Percentiles rank a stretch among this genome's conserved stretches.
Conservation (phyloP, 2,113 vertebrate species). For the Pogona vitticeps region DNA sequence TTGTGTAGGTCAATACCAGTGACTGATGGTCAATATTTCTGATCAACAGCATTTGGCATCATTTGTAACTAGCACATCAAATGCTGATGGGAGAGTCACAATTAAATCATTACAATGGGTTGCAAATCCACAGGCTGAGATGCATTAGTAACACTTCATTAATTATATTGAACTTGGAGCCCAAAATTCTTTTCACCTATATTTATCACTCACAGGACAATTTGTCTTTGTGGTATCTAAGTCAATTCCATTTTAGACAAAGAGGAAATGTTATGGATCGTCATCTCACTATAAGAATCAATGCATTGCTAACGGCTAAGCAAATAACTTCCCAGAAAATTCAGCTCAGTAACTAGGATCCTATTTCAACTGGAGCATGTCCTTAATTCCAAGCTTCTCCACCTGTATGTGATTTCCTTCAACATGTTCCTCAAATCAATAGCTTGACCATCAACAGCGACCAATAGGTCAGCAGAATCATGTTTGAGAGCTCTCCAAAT, state of each 20-base stretch:
- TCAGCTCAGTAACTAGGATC: slow-evolving; percentile 10
- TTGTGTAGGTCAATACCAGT: slow-evolving; percentile 67
- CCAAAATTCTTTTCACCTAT: slow-evolving; percentile 51
- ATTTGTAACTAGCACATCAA: slow-evolving; percentile 67
- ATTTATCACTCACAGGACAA: slow-evolving; percentile 58
- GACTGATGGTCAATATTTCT: slow-evolving; percentile 70
- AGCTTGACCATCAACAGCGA: background rate
- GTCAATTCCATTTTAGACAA: slow-evolving; percentile 53
- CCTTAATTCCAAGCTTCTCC: background rate
- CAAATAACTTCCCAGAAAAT: slow-evolving; percentile 38
- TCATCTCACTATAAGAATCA: background rate
- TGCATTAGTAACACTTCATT: slow-evolving; percentile 70
- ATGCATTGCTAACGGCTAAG: slow-evolving; percentile 30
- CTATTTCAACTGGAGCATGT: slow-evolving; percentile 22
- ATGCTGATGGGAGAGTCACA: slow-evolving; percentile 63
- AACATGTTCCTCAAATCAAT: background rate
- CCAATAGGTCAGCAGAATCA: background rate
- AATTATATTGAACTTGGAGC: slow-evolving; percentile 70
- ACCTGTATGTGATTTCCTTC: slow-evolving; percentile 35
- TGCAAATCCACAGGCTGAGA: slow-evolving; percentile 68
- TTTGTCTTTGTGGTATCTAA: slow-evolving; percentile 66
- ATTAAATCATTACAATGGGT: slow-evolving; percentile 71
- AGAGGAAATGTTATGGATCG: slow-evolving; percentile 48
- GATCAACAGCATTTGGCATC: slow-evolving; percentile 70
- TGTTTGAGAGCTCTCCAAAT: too few relatives aligned